These are phyloP conservation scores for Corynorhinus townsendii DNA, from an alignment of 2,113 vertebrate genomes.

Conservation along the genomic window DNA sequence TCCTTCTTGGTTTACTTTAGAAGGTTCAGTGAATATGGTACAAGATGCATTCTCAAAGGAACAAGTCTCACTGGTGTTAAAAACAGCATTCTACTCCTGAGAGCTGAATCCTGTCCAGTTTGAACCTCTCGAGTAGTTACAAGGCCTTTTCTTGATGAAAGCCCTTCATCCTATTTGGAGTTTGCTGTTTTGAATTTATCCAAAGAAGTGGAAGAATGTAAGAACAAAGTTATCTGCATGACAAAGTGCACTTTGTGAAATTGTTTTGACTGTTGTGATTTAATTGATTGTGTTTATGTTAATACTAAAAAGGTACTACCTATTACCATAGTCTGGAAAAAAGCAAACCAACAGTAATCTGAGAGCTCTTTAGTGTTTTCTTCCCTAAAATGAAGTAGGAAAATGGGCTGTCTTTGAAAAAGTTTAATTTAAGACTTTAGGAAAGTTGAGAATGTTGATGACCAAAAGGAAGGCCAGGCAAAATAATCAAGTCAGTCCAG, in stretches of 20 bases:
- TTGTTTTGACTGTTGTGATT: not conserved
- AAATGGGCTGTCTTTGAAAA: constrained; percentile 1
- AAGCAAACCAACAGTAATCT: not conserved
- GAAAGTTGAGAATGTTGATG: constrained; percentile 7
- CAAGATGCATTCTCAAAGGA: constrained; percentile 1
- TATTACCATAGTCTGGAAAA: not conserved
- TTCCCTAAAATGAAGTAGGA: not conserved
- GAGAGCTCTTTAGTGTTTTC: not conserved
- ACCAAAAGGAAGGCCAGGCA: not conserved
- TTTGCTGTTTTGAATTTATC: not conserved
- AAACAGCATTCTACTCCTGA: not conserved
- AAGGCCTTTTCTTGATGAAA: not conserved
- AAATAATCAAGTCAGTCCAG: constrained; percentile 5
- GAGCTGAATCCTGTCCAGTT: not conserved
- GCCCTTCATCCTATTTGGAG: constrained; percentile 8
- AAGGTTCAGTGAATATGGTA: not conserved
- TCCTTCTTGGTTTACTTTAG: not conserved
- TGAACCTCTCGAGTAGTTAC: not conserved
- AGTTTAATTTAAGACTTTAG: constrained; percentile 23
- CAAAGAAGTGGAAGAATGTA: not conserved
- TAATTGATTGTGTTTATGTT: not conserved
- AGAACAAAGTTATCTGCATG: not conserved
- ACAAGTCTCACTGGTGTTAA: not conserved
- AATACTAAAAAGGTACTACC: not conserved
- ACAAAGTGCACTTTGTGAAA: not conserved